Evolutionary conservation across 1,140 invertebrate species (phyloP), one percentile per base, ranked within the genome.

Genomic region (Atta colombica): DNA sequence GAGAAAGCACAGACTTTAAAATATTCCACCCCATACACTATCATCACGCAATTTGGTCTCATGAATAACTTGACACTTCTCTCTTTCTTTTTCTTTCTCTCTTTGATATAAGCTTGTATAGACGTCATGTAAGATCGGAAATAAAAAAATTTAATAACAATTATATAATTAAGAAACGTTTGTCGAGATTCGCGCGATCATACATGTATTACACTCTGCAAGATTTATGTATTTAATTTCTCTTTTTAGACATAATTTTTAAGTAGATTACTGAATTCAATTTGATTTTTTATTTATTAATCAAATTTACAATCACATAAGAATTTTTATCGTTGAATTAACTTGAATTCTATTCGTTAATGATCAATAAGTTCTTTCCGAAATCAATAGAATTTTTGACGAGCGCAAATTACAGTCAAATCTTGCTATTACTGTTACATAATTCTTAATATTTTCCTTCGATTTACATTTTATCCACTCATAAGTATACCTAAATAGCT

Each of bases 241-340:
- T 35, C 35, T 61, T 61, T 25, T 28, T 14, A 61, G 10, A 61
- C 2, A 16, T 28, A 61, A 61, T 12, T 25, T 61, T 12, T 12
- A 61, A 49, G 2, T 49, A 49, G 10, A 49, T 49, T 61, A 28
- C 1, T 28, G 4, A 28, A 87, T 91, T 85, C 87, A 87, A 89
- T 66, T 89, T 92, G 74, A 92, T 91, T 89, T 92, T 85, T 28
- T 61, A 61, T 3, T 61, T 61, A 28, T 25, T 35, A 84, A 77
- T 66, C 77, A 35, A 66, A 28, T 69, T 80, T 80, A 68, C 45
- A 45, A 66, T 49, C 61, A 10, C 61, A 12, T 6, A 31, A 45
- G 18, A n/a, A 58, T 80, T n/a, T 2, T 18, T 12, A 61, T 25
- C 2, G 1, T 45, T 39, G 35, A 39, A 60, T 45, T 16, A 31